Conservation (phyloP, 2,888 invertebrate genomes). For the Metopia argyrocephala region DNA sequence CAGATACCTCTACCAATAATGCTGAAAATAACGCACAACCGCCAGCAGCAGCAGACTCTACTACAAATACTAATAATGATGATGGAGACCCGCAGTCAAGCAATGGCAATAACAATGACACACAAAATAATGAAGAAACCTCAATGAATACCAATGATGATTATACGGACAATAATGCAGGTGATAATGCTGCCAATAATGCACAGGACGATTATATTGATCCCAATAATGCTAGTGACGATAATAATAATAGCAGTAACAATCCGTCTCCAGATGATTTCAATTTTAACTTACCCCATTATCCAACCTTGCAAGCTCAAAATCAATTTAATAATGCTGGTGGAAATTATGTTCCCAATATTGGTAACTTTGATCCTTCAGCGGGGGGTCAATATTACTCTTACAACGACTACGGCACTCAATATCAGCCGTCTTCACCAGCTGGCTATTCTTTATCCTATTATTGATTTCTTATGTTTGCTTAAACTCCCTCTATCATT, state of each 20-base stretch:
- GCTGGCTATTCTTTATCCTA: slow-evolving; percentile 46
- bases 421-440: slow-evolving; percentile 46
- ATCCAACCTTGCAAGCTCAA: background rate
- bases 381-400: slow-evolving; percentile 38
- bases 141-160: slow-evolving; percentile 50
- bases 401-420: slow-evolving; percentile 23
- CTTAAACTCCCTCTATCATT: background rate
- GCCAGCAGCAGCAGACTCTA: background rate
- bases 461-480: slow-evolving; percentile 31
- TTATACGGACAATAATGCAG: slow-evolving; percentile 22
- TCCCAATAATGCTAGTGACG: slow-evolving; percentile 56
- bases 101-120: slow-evolving; percentile 22
- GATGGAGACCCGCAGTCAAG: background rate
- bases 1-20: slow-evolving; percentile 73
- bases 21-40: slow-evolving; percentile 9
- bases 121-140: slow-evolving; percentile 33
- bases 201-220: slow-evolving; percentile 1
- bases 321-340: background rate
- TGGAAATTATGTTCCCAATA: background rate
- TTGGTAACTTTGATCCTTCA: slow-evolving; percentile 22
- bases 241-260: slow-evolving; percentile 16
- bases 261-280: slow-evolving; percentile 35
- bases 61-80: background rate
- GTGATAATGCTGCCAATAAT: slow-evolving; percentile 19
- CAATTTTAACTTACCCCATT: background rate